These are phyloP conservation scores for Eudyptes chrysolophus DNA, from an alignment of 2,113 vertebrate genomes.

Conservation along the genomic window DNA sequence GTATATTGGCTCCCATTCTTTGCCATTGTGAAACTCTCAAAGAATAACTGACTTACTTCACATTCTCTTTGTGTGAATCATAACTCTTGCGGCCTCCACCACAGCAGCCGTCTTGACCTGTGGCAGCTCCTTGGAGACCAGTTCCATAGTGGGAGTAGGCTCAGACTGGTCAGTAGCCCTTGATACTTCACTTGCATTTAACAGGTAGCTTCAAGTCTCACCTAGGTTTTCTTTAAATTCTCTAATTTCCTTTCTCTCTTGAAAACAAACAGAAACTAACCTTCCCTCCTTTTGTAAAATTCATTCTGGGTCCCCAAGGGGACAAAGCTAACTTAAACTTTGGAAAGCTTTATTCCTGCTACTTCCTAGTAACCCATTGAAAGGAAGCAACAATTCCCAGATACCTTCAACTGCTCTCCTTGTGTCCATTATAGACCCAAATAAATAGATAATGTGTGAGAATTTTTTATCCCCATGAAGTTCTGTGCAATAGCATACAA, in stretches of 20 bases:
- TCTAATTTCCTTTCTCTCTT: background rate
- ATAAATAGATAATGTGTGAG: background rate
- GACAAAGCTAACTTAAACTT: background rate
- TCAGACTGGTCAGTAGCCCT: background rate
- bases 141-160: background rate
- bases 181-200: background rate
- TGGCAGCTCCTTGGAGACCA: background rate
- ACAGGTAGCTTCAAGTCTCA: background rate
- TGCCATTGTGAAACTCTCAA: conserved; percentile 40
- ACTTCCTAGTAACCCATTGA: background rate
- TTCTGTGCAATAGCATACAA: background rate
- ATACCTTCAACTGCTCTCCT: background rate
- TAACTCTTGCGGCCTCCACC: fast-evolving
- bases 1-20: conserved; percentile 15
- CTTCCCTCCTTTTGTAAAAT: background rate
- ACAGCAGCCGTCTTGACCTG: background rate
- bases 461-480: background rate
- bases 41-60: background rate
- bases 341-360: background rate
- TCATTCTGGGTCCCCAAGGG: background rate
- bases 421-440: background rate
- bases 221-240: background rate
- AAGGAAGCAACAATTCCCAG: background rate
- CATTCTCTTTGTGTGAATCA: background rate
- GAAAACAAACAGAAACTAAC: background rate